These are phyloP conservation scores for Parnassius orleans DNA, from an alignment of 2,888 invertebrate genomes.

Conservation along the genomic window DNA sequence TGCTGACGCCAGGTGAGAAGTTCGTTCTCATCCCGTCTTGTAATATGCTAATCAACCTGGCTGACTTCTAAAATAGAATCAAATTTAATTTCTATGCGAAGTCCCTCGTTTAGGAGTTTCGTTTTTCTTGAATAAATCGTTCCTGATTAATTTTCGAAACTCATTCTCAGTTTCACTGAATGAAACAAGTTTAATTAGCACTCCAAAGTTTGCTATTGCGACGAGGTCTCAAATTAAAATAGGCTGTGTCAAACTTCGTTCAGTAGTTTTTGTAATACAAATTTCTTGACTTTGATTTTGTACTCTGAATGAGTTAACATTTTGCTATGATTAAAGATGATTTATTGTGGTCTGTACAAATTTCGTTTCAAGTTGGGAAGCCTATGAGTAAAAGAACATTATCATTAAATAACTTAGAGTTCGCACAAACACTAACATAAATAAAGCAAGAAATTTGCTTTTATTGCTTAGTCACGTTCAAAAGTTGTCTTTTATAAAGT, in stretches of 20 bases:
- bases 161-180: conserved; percentile 69
- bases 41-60: conserved; percentile 65
- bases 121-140: conserved; percentile 52
- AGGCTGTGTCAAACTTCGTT: conserved; percentile 33
- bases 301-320: conserved; percentile 12
- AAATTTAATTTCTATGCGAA: conserved; percentile 66
- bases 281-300: conserved; percentile 18
- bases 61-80: conserved; percentile 62
- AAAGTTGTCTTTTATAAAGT: too few species aligned
- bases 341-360: neutral
- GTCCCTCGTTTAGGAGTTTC: conserved; percentile 60
- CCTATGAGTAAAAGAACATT: too few species aligned
- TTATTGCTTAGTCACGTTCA: too few species aligned
- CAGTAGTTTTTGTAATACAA: conserved; percentile 17
- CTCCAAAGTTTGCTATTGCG: conserved; percentile 53
- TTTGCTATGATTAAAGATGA: conserved; percentile 2
- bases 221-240: conserved; percentile 48
- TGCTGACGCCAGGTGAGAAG: conserved; percentile 45
- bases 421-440: too few species aligned
- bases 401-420: too few species aligned
- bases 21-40: conserved; percentile 63
- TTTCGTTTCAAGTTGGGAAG: too few species aligned
- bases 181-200: conserved; percentile 75
- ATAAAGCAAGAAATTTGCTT: too few species aligned
- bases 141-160: conserved; percentile 70